Conservation (phyloP, 2,113 vertebrate species). For the Saguinus imperator region DNA sequence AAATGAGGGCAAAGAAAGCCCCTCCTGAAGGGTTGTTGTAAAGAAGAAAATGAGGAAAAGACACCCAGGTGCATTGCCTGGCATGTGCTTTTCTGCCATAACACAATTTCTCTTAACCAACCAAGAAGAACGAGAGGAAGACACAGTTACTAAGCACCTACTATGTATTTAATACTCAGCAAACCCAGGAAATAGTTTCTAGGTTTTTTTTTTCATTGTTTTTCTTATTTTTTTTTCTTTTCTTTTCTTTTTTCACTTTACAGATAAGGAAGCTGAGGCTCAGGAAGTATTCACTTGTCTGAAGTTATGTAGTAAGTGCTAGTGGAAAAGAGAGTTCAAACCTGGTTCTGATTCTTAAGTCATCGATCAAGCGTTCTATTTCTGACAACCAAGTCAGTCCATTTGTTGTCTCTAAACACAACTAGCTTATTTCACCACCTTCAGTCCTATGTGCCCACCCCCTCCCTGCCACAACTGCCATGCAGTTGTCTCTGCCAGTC, state of each 20-base stretch:
- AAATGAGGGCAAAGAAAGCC: not conserved
- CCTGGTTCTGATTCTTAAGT: not conserved
- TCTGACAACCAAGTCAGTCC: not conserved
- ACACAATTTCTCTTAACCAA: not conserved
- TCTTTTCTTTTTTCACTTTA: not conserved
- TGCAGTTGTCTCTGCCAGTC: constrained; percentile 69
- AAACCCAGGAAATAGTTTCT: not conserved
- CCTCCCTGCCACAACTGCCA: constrained; percentile 16
- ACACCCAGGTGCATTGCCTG: no score
- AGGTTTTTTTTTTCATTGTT: no score
- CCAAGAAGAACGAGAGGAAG: not conserved
- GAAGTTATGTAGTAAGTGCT: not conserved
- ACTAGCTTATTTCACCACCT: not conserved
- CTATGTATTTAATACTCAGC: not conserved
- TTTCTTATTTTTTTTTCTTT: not conserved
- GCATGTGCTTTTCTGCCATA: not conserved
- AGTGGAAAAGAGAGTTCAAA: not conserved
- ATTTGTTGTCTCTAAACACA: not conserved
- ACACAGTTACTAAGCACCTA: not conserved
- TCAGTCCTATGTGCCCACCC: not conserved
- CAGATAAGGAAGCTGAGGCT: not conserved
- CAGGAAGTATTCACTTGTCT: not conserved
- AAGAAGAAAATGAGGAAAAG: not conserved
- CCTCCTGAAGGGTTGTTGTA: not conserved
- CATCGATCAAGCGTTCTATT: not conserved